phyloP scores from a whole-genome alignment of 1,140 invertebrate genomes.

The Drosophila virilis region DNA sequence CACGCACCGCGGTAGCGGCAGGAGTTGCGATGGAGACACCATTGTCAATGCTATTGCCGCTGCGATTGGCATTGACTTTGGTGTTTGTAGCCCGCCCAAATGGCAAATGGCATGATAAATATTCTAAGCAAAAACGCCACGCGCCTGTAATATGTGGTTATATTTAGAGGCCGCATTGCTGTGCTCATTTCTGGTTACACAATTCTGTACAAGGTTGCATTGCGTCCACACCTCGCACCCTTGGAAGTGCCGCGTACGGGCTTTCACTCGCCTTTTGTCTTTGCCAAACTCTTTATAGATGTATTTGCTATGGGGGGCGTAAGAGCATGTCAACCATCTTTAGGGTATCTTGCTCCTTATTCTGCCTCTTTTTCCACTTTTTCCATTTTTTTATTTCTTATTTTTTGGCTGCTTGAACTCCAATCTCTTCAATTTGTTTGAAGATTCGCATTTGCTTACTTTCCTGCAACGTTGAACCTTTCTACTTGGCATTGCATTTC shows the following conservation, averaged over 20 bases:
- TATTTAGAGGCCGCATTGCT: constrained; percentile 27
- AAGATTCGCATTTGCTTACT: not conserved
- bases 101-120: constrained; percentile 61
- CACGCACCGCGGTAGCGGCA: constrained; percentile 15
- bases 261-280: not conserved
- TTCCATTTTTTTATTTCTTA: not conserved
- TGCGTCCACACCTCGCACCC: not conserved
- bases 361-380: not conserved
- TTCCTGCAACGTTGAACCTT: constrained; percentile 1
- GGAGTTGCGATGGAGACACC: not conserved
- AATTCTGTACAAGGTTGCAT: constrained; percentile 23
- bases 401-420: not conserved
- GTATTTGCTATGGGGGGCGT: not conserved
- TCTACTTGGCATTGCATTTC: constrained; percentile 4
- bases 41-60: constrained; percentile 12
- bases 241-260: not conserved
- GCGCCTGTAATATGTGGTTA: constrained; percentile 40
- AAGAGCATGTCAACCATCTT: not conserved
- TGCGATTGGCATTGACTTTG: constrained; percentile 56
- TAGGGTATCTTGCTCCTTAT: not conserved
- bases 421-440: constrained; percentile 11
- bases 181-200: constrained; percentile 1
- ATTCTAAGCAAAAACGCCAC: constrained; percentile 46
- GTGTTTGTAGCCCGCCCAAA: constrained; percentile 52
- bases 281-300: constrained; percentile 15